Percentiles rank a stretch among this genome's conserved stretches.
Conservation (phyloP, 1,140 invertebrate species). For the Drosophila melanogaster region DNA sequence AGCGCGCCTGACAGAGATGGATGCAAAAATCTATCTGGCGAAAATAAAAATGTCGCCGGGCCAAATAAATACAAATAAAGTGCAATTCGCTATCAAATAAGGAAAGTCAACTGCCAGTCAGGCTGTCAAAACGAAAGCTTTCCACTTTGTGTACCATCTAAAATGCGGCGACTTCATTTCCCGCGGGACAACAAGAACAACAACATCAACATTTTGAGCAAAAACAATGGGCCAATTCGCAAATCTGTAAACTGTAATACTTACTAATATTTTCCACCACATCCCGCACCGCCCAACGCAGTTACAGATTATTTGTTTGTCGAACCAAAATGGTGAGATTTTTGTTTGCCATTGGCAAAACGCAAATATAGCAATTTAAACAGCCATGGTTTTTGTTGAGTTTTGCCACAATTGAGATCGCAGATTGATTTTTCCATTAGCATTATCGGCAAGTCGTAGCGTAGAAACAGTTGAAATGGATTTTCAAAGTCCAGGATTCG, state of each 20-base stretch:
- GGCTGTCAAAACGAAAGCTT: conserved; percentile 38
- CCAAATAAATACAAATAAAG: conserved; percentile 46
- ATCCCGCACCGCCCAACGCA: not conserved
- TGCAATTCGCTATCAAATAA: conserved; percentile 47
- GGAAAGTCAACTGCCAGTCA: conserved; percentile 47
- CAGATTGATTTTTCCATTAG: conserved; percentile 46
- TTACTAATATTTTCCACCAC: conserved; percentile 12
- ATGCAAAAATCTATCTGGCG: conserved; percentile 54
- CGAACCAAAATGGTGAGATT: not conserved
- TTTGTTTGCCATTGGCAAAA: conserved; percentile 4
- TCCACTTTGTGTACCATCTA: not conserved
- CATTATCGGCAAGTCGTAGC: conserved; percentile 14
- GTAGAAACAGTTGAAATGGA: too few species aligned
- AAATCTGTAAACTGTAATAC: not conserved
- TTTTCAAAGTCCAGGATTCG: conserved; percentile 4
- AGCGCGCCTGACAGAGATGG: conserved; percentile 43
- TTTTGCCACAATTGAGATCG: conserved; percentile 31
- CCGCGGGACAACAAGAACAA: not conserved
- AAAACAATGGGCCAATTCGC: conserved; percentile 12
- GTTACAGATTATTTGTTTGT: conserved; percentile 9
- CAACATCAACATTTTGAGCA: not conserved
- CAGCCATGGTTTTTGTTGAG: not conserved
- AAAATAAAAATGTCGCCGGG: conserved; percentile 51
- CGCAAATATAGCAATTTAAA: not conserved
- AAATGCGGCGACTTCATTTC: conserved; percentile 24